Base-by-base conservation (phyloP, 2,797 vertebrate species). In the Aotus griseimembra region DNA sequence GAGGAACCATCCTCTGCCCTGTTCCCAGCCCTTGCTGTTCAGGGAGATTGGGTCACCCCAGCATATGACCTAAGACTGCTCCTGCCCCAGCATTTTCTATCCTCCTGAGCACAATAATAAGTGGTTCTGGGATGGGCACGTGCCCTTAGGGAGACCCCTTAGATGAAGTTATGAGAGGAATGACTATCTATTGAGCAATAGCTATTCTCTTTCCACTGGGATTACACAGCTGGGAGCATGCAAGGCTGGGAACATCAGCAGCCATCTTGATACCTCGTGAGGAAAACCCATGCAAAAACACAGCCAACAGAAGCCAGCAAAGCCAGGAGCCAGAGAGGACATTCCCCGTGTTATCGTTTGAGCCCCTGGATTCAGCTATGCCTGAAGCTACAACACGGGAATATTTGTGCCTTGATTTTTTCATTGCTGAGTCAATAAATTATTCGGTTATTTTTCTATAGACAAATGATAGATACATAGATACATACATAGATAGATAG, bases 361-460 rank as follows among this genome's bases (percentile, higher is more conserved):
- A 80, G 55, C 36, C 17, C 73, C 93, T 93, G 33, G 91, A 76
- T 44, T 64, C 82, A 95, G 79, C 91, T 39, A 1, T 8, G 15
- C 83, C 90, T 96, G 90, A 95, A 76, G 83, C 61, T 41, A 33
- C 22, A 4, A 6, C 5, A 41, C 17, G 1, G n/a, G 90, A 48
- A 73, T 33, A 39, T 19, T 61, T 28, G 15, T 20, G 46, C 36
- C 52, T 26, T 24, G 26, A 41, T 55, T 48, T 58, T 26, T 44
- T n/a, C 64, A 67, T 19, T n/a, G 64, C 33, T n/a, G 15, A n/a
- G 64, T 67, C 64, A 67, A 67, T 67, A 19, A 67, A 19, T n/a
- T 17, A 67, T 67, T 67, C n/a, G 64, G n/a, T 33, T 4, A 17
- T 67, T 67, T 67, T 67, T 67, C 64, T 67, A 67, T 19, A 67